Evolutionary conservation across 2,797 vertebrate genomes (phyloP), one percentile per base, ranked within the genome.

Genomic region (Peromyscus eremicus): DNA sequence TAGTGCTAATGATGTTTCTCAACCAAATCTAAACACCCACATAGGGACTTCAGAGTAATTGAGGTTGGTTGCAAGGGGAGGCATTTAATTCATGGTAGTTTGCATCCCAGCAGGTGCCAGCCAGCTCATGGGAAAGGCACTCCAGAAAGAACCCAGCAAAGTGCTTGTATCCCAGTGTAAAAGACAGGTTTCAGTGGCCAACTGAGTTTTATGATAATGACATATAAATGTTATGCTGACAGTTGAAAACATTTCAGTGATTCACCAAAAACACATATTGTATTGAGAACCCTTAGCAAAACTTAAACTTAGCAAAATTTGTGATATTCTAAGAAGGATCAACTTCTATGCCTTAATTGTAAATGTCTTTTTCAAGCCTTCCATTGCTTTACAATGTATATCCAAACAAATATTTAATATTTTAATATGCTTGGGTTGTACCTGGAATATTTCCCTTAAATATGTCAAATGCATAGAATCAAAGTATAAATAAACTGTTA

Each of bases 1-100:
- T 96, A 88, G 3, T 52, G n/a, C 21, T 95, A 92, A 94, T 93
- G 84, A 86, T 77, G n/a, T 84, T 71, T 97, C 64, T 43, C 23
- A 34, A 40, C 97, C 93, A 75, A 46, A 93, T 94, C 93, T 96
- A 11, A 96, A 94, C 97, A 90, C 91, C 85, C 71, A 92, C 57
- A 96, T 64, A 82, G 49, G 52, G 82, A 94, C 88, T 94, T 96
- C 75, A 95, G 85, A 96, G 94, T 89, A 94, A 94, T 97, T 97
- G 94, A 83, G 49, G 43, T 81, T 96, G 73, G 87, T 76, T 96
- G 97, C 55, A 81, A 0, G 94, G 25, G 46, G 27, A 83, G 17
- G 25, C 57, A 71, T 93, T 97, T 86, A 62, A 75, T 89, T 27
- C 29, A 92, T 73, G 17, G n/a, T 66, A 85, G 23, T 32, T 70